These are phyloP conservation scores for Nothura maculosa DNA, from an alignment of 2,797 vertebrate species.

Conservation along the genomic window DNA sequence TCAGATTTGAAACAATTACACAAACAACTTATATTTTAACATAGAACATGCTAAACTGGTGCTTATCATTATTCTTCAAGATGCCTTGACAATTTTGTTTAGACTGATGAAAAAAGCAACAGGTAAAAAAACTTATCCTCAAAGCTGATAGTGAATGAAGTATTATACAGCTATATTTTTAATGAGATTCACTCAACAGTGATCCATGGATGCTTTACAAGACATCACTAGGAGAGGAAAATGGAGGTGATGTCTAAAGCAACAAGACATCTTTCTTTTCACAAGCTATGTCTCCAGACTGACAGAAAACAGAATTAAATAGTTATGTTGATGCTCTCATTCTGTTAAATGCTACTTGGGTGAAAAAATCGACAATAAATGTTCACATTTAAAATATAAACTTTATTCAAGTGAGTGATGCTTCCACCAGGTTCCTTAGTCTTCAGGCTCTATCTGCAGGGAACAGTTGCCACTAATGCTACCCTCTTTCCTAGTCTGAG, in stretches of 20 bases:
- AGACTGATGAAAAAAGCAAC: background rate
- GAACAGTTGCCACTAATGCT: background rate
- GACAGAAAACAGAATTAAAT: background rate
- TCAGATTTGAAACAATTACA: background rate
- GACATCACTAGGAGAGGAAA: background rate
- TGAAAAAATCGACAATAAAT: background rate
- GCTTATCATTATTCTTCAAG: background rate
- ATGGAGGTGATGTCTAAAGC: background rate
- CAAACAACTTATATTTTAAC: background rate
- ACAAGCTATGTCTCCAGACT: background rate
- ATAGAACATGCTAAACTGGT: background rate
- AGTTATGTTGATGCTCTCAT: background rate
- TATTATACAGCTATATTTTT: background rate
- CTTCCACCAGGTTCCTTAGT: background rate
- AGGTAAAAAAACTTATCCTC: background rate
- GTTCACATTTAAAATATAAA: background rate
- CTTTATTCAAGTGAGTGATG: background rate
- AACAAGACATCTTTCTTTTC: background rate
- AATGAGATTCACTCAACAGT: background rate
- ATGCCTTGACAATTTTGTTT: background rate
- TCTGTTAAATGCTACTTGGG: background rate
- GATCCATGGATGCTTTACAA: background rate
- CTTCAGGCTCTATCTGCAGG: background rate
- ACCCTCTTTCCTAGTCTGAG: background rate
- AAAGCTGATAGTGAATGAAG: background rate